Conservation (phyloP, 2,113 vertebrate genomes). For the Dipodomys stephensi region DNA sequence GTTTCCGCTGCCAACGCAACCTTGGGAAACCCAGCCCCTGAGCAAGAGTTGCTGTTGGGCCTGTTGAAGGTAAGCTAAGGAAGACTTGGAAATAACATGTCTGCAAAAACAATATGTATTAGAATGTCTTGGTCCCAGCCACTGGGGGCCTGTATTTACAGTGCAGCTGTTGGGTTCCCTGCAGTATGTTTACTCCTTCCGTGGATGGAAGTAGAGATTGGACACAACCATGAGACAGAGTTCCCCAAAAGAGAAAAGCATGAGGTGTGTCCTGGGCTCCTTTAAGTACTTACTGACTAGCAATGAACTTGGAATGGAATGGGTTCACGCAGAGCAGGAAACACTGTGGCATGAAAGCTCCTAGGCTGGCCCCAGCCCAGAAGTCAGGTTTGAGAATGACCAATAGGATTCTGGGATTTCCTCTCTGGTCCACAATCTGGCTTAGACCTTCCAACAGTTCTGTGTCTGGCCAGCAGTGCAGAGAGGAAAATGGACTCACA, state of each 20-base stretch:
- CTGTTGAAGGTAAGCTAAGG: conserved; percentile 37
- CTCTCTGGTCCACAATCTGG: not conserved
- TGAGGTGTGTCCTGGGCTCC: not conserved
- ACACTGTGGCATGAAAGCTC: not conserved
- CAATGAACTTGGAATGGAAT: not conserved
- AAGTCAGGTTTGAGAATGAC: not conserved
- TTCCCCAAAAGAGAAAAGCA: not conserved
- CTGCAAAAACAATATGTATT: conserved; percentile 77
- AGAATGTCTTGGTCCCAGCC: conserved; percentile 42
- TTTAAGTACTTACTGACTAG: not conserved
- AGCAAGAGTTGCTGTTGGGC: conserved; percentile 60
- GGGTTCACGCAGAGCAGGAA: conserved; percentile 10
- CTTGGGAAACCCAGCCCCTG: conserved; percentile 59
- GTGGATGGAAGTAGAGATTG: not conserved
- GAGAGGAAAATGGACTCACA: not conserved
- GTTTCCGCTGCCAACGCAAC: conserved; percentile 82
- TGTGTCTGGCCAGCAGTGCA: not conserved
- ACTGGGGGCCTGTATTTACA: not conserved
- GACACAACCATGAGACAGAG: not conserved
- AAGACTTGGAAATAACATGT: conserved; percentile 62
- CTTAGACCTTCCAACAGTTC: not conserved
- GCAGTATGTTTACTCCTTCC: not conserved
- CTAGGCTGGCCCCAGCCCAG: not conserved
- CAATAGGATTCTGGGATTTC: not conserved
- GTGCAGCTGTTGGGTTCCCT: not conserved